Evolutionary conservation across 2,888 invertebrate genomes (phyloP).

Genomic region (Hermodice carunculata): DNA sequence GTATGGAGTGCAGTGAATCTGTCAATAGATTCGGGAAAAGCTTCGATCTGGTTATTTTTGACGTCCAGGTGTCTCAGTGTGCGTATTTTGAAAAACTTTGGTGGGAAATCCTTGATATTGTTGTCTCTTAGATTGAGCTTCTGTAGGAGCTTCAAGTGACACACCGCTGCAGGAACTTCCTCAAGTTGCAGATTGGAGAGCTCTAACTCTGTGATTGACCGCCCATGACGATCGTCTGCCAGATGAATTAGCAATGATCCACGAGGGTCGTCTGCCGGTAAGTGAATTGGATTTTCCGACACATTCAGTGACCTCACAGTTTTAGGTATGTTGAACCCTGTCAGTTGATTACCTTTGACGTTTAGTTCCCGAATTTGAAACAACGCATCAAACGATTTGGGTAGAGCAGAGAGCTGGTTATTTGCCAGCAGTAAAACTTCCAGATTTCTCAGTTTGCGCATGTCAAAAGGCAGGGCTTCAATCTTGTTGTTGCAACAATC

Average conservation of each 20-base stretch:
- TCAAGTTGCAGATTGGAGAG: conserved; percentile 58
- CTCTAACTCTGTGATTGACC: conserved; percentile 56
- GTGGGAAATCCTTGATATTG: conserved; percentile 51
- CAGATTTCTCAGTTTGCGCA: conserved; percentile 54
- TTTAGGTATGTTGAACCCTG: conserved; percentile 58
- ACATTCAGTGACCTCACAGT: conserved; percentile 52
- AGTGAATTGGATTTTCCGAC: conserved; percentile 54
- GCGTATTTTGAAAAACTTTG: conserved; percentile 55
- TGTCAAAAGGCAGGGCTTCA: conserved; percentile 52
- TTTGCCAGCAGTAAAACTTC: conserved; percentile 50
- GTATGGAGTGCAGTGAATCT: conserved; percentile 20
- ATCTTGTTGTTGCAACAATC: conserved; percentile 57
- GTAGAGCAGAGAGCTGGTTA: conserved; percentile 58
- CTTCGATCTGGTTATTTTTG: conserved; percentile 52
- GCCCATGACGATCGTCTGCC: conserved; percentile 59
- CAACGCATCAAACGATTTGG: conserved; percentile 55
- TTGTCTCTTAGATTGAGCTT: conserved; percentile 62
- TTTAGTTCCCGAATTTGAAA: conserved; percentile 54
- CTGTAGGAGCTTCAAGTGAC: conserved; percentile 56
- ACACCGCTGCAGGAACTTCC: conserved; percentile 58
- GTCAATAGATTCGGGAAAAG: conserved; percentile 20
- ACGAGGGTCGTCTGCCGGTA: conserved; percentile 30
- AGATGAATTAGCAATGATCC: conserved; percentile 52
- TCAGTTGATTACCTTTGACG: conserved; percentile 55
- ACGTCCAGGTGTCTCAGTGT: conserved; percentile 50